These are phyloP conservation scores for Troides aeacus DNA, from an alignment of 2,888 invertebrate species.

Conservation along the genomic window DNA sequence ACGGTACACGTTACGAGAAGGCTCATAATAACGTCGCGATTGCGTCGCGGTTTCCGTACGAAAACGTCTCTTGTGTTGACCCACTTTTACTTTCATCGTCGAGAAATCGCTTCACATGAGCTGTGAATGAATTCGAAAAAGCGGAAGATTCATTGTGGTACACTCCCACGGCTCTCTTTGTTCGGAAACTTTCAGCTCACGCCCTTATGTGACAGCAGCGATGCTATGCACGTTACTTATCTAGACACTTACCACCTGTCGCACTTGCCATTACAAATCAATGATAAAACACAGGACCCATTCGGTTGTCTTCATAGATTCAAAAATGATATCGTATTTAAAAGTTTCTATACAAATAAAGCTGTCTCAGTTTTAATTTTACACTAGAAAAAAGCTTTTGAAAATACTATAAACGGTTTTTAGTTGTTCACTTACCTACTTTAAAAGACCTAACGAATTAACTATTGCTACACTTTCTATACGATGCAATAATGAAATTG, in stretches of 20 bases:
- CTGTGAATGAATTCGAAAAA: slow-evolving; percentile 67
- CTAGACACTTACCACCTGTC: not conserved
- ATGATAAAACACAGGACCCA: too few species aligned
- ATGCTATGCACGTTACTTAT: not conserved
- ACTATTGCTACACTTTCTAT: too few species aligned
- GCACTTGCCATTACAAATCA: not conserved
- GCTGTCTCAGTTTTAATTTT: too few species aligned
- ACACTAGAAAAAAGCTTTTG: too few species aligned
- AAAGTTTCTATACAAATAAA: too few species aligned
- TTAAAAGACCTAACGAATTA: too few species aligned
- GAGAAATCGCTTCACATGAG: slow-evolving; percentile 72
- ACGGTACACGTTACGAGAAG: slow-evolving; percentile 30
- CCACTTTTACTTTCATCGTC: slow-evolving; percentile 74
- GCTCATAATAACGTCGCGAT: slow-evolving; percentile 29
- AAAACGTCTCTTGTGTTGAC: slow-evolving; percentile 50
- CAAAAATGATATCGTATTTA: too few species aligned
- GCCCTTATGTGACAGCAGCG: slow-evolving; percentile 36
- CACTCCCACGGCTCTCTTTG: slow-evolving; percentile 68
- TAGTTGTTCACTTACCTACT: too few species aligned
- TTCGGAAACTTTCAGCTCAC: slow-evolving; percentile 41
- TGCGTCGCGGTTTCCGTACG: slow-evolving; percentile 39
- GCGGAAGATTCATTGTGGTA: slow-evolving; percentile 65
- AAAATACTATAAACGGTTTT: too few species aligned
- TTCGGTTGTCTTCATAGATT: too few species aligned
- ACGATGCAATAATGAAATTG: too few species aligned